Percentiles rank a stretch among this genome's conserved stretches.
phyloP scores from a whole-genome alignment of 2,797 vertebrate species.

The Trematomus bernacchii region DNA sequence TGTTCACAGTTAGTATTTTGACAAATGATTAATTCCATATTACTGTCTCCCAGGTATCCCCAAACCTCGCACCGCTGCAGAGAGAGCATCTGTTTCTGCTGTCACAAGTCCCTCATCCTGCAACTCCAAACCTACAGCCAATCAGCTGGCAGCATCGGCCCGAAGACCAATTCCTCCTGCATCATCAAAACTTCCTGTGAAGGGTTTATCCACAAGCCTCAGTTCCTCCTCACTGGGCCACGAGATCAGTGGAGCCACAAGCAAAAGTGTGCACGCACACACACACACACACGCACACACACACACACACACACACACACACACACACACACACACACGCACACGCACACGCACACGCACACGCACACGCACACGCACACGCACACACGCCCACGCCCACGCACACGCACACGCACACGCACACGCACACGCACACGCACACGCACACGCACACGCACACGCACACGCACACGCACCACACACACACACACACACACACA shows the following conservation, averaged over 20 bases:
- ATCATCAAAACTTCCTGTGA: conserved; percentile 87
- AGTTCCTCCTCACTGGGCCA: conserved; percentile 83
- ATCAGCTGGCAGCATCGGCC: conserved; percentile 38
- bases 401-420: neutral
- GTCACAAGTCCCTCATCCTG: conserved; percentile 31
- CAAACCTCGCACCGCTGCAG: conserved; percentile 64
- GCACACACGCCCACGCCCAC: no score
- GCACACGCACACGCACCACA: neutral
- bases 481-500: neutral
- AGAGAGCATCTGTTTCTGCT: conserved; percentile 29
- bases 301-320: neutral
- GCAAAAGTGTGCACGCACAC: conserved; percentile 72
- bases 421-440: neutral
- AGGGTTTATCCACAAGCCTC: conserved; percentile 77
- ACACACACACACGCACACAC: neutral
- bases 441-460: neutral
- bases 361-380: neutral
- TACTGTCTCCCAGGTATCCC: conserved; percentile 67
- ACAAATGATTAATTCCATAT: neutral
- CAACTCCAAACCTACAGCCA: conserved; percentile 61
- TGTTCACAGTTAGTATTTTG: neutral
- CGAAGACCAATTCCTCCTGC: conserved; percentile 38
- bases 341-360: neutral
- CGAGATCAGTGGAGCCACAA: conserved; percentile 68
- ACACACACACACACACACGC: neutral